phyloP scores from a whole-genome alignment of 2,113 vertebrate genomes.

The Glaucidium brasilianum region DNA sequence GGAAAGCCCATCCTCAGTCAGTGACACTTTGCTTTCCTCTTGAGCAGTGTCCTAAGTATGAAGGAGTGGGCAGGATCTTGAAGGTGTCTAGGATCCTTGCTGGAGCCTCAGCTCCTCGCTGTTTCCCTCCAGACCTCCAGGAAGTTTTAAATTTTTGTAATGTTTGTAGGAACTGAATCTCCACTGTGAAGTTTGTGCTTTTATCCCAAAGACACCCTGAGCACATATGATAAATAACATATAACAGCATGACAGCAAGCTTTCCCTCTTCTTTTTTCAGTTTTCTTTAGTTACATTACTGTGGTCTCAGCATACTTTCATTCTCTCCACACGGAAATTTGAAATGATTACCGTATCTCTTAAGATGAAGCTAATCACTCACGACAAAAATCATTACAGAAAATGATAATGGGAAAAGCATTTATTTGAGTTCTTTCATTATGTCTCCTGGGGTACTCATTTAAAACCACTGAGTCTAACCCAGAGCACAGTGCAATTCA shows the following conservation, averaged over 20 bases:
- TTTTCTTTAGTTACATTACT: background rate
- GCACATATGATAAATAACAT: background rate
- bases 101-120: background rate
- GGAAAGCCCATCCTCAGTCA: background rate
- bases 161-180: background rate
- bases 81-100: background rate
- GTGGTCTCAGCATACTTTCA: background rate
- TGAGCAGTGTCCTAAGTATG: background rate
- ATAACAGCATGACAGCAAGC: background rate
- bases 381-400: background rate
- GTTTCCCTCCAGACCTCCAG: background rate
- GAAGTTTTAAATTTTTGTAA: background rate
- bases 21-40: background rate
- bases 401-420: background rate
- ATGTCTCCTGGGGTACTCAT: background rate
- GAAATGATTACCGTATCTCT: background rate
- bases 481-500: background rate
- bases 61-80: background rate
- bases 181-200: background rate
- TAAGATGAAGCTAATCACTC: background rate
- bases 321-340: background rate
- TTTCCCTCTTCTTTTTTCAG: background rate
- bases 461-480: constrained; percentile 8
- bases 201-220: background rate
- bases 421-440: constrained; percentile 6